Conservation (phyloP, 2,888 invertebrate species). For the Cactoblastis cactorum region DNA sequence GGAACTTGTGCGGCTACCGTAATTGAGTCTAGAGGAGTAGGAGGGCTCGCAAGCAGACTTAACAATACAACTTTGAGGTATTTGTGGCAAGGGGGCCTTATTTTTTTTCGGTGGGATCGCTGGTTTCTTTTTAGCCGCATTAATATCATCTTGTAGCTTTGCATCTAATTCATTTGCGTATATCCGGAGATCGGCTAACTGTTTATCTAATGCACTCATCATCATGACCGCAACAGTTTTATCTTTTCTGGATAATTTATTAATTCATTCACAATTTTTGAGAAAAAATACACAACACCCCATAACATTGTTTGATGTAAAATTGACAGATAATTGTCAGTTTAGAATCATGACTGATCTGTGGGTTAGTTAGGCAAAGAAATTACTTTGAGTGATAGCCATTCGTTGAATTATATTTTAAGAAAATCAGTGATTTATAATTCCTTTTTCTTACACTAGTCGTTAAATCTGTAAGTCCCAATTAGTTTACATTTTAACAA, state of each 20-base stretch:
- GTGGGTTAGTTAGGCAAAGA: background rate
- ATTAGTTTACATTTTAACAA: background rate
- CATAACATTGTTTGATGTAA: conserved; percentile 32
- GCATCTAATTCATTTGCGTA: conserved; percentile 73
- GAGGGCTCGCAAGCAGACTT: conserved; percentile 87
- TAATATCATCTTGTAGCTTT: conserved; percentile 72
- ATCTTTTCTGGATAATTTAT: background rate
- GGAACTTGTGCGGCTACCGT: conserved; percentile 66
- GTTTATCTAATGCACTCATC: conserved; percentile 72
- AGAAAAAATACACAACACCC: conserved; percentile 22
- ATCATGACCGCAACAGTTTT: conserved; percentile 13
- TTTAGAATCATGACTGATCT: background rate
- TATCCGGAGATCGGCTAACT: conserved; percentile 68
- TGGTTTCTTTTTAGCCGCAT: conserved; percentile 68
- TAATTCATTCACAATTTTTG: conserved; percentile 18
- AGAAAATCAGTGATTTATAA: too few species aligned
- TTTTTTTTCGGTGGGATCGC: conserved; percentile 71
- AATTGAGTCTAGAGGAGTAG: conserved; percentile 85
- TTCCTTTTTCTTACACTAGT: background rate
- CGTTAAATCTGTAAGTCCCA: background rate
- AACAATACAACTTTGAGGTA: conserved; percentile 88
- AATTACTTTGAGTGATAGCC: background rate
- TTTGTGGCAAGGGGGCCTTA: conserved; percentile 75
- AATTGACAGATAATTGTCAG: conserved; percentile 11
- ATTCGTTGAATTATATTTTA: background rate